Base-by-base conservation (phyloP, 2,888 invertebrate genomes). In the Macroteleia sp. region DNA sequence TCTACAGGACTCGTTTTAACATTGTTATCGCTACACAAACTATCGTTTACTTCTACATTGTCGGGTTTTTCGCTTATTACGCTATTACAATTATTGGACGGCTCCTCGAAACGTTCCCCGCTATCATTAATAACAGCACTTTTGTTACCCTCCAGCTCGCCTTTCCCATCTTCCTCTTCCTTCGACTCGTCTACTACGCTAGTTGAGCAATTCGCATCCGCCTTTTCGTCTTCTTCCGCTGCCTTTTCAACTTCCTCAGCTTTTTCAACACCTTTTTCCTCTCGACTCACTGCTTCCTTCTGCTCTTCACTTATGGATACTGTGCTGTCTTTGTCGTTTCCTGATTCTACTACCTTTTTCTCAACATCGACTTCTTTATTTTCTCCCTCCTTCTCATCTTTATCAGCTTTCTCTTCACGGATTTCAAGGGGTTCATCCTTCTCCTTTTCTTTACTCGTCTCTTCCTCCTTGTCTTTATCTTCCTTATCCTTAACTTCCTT, bases 41-140 rank as follows among this genome's bases (percentile, higher is more conserved):
- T 90, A 89, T 87, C 86, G 77, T 82, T 87, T 86, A 89, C 82
- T 81, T 88, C 88, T 87, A 87, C 82, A 78, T 87, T 86, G 34
- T 70, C 73, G 73, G 84, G 83, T 84, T 90, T 90, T 88, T 90
- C 89, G 87, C 89, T 89, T 89, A 74, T 44, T 42, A 89, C 80
- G 86, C 86, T 90, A 90, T 88, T 91, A 89, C 88, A 90, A 89
- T 88, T 90, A 89, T 88, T 91, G 91, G 91, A 91, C 91, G 91
- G 91, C 85, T 89, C 89, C 80, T 85, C 82, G 84, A 86, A 87
- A 85, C 85, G 83, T 87, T 88, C 85, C 76, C 74, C 87, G 83
- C 84, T 87, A 87, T 84, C 85, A 84, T 87, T 87, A 87, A 88
- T 85, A 87, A 89, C 86, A 86, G 83, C 88, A 87, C 88, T 88